These are phyloP conservation scores for Heliopora coerulea DNA, from an alignment of 92 coral and sea anemone species.

Conservation along the genomic window DNA sequence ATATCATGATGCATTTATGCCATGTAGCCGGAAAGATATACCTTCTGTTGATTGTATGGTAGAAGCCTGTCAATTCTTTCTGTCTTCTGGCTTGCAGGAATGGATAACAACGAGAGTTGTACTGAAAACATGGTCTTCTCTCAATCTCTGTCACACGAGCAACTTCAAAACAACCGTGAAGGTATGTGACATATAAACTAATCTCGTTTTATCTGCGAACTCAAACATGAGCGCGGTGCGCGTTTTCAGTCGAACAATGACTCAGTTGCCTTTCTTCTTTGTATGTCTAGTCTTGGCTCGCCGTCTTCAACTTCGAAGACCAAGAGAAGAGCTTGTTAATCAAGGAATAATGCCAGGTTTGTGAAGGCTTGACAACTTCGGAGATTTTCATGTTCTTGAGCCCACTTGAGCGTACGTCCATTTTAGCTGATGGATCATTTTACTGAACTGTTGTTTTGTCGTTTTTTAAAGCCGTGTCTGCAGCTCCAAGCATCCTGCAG, in stretches of 20 bases:
- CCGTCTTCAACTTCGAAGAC: slow-evolving; percentile 84
- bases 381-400: too few species aligned
- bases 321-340: slow-evolving; percentile 84
- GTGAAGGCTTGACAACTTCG: slow-evolving; percentile 7
- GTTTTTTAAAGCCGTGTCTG: slow-evolving; percentile 69
- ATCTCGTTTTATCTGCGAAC: slow-evolving; percentile 31
- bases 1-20: slow-evolving; percentile 4
- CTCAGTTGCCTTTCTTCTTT: not conserved
- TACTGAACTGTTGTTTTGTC: slow-evolving; percentile 15
- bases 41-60: slow-evolving; percentile 31
- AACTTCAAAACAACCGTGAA: slow-evolving; percentile 79
- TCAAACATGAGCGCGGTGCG: slow-evolving; percentile 2
- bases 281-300: slow-evolving; percentile 68
- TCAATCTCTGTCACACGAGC: slow-evolving; percentile 61
- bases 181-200: slow-evolving; percentile 47
- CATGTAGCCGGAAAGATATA: slow-evolving; percentile 37
- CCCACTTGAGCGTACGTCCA: not conserved
- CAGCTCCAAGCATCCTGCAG: slow-evolving; percentile 81
- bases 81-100: slow-evolving; percentile 32
- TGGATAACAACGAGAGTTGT: slow-evolving; percentile 20
- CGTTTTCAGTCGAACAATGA: not conserved
- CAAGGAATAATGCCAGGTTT: slow-evolving; percentile 99
- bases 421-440: not conserved
- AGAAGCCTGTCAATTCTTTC: slow-evolving; percentile 4
- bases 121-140: slow-evolving; percentile 34